phyloP scores from a whole-genome alignment of 2,113 vertebrate species.

The Pycnonotus jocosus region DNA sequence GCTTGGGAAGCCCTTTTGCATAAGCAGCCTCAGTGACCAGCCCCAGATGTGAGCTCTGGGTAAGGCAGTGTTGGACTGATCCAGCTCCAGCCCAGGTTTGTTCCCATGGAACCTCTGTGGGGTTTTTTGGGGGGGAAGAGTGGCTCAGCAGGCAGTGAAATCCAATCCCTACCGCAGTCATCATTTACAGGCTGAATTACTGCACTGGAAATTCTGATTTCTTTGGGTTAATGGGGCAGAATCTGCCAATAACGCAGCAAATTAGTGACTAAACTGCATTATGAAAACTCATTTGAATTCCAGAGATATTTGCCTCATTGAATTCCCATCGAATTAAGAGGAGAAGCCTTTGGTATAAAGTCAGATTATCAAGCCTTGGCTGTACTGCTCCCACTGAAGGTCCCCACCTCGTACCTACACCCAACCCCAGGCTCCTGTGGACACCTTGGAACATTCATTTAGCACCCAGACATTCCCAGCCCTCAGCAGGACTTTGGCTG shows the following conservation, averaged over 20 bases:
- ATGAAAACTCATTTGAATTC: neutral
- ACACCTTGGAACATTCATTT: conserved; percentile 6
- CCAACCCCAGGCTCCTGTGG: neutral
- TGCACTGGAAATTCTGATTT: neutral
- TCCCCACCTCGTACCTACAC: neutral
- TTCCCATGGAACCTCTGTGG: neutral
- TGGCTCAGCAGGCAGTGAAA: neutral
- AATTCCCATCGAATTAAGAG: neutral
- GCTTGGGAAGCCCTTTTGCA: neutral
- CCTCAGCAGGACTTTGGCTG: neutral
- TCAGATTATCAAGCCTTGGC: conserved; percentile 16
- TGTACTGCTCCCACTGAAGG: neutral
- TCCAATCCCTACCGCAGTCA: neutral
- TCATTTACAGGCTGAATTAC: neutral
- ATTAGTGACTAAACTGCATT: neutral
- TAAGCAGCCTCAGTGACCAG: neutral
- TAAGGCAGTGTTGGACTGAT: neutral
- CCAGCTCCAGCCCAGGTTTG: neutral
- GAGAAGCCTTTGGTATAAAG: conserved; percentile 42
- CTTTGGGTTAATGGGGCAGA: neutral
- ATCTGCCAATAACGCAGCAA: neutral
- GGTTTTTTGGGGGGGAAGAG: neutral
- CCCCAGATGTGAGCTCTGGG: neutral
- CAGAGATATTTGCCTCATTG: neutral
- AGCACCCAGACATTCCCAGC: neutral